Evolutionary conservation across 1,140 invertebrate genomes (phyloP).

Genomic region (Heliconius eleuchia): DNA sequence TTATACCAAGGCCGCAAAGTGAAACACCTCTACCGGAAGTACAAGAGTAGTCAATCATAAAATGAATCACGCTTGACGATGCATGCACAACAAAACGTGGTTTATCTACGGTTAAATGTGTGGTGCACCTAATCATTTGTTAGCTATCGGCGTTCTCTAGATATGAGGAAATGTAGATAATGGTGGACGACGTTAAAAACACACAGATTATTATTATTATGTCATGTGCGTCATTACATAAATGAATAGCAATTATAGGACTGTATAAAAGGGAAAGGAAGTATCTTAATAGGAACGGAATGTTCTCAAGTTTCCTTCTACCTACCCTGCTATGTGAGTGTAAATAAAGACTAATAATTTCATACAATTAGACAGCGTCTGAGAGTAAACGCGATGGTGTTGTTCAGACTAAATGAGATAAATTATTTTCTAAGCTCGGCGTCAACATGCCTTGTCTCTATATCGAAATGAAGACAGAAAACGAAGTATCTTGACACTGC

Average conservation of each 20-base stretch:
- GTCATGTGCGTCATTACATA: neutral
- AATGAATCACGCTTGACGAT: slow-evolving; percentile 20
- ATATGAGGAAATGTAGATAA: slow-evolving; percentile 16
- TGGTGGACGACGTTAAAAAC: neutral
- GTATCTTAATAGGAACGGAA: too few species aligned
- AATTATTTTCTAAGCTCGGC: too few species aligned
- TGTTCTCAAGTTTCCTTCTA: too few species aligned
- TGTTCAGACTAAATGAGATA: too few species aligned
- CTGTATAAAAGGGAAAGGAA: too few species aligned
- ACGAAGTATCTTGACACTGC: too few species aligned
- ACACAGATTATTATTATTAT: neutral
- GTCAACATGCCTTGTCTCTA: too few species aligned
- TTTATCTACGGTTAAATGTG: slow-evolving; percentile 35
- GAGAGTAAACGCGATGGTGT: too few species aligned
- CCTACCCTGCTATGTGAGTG: too few species aligned
- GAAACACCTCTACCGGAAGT: slow-evolving; percentile 20
- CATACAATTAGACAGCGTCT: too few species aligned
- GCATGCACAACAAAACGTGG: slow-evolving; percentile 31
- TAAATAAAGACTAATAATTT: too few species aligned
- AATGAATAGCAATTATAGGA: neutral
- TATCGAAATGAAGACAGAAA: too few species aligned
- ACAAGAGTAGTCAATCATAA: slow-evolving; percentile 11
- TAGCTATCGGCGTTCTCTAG: slow-evolving; percentile 21
- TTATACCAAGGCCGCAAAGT: slow-evolving; percentile 14
- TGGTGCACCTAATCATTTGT: slow-evolving; percentile 14